phyloP scores from a whole-genome alignment of 2,797 vertebrate species.

The Onychomys leucogaster region DNA sequence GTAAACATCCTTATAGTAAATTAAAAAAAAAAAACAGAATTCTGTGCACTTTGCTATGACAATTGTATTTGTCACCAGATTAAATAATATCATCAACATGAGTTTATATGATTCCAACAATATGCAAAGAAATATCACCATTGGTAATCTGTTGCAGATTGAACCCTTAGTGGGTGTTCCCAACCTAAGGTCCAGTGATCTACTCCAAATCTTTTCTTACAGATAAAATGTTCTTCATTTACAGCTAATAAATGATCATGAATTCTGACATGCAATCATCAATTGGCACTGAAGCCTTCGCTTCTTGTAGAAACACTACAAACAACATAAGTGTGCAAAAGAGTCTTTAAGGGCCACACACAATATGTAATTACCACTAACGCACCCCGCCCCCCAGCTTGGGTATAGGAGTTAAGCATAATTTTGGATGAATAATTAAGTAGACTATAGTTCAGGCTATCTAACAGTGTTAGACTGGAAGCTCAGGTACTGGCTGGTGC shows the following conservation, averaged over 20 bases:
- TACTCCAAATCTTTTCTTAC: conserved; percentile 22
- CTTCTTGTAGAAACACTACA: conserved; percentile 13
- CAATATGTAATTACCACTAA: background rate
- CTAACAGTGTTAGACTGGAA: background rate
- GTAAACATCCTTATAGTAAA: background rate
- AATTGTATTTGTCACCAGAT: background rate
- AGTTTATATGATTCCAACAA: conserved; percentile 1
- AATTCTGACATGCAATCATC: background rate
- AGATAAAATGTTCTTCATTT: conserved; percentile 31
- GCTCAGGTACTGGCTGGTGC: background rate
- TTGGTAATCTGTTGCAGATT: background rate
- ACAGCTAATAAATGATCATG: background rate
- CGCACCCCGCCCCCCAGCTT: background rate
- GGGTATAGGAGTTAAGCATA: background rate
- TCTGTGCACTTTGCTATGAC: background rate
- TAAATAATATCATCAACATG: background rate
- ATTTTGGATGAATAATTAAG: conserved; percentile 40
- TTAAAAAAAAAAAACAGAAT: background rate
- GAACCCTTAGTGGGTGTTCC: background rate
- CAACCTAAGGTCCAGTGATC: background rate
- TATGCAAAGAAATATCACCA: background rate
- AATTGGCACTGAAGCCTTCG: background rate
- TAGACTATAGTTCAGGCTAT: background rate
- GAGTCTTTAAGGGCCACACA: conserved; percentile 40
- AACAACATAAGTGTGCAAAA: background rate